Evolutionary conservation across 2,797 vertebrate genomes (phyloP), one percentile per base, ranked within the genome.

Genomic region (Myiotriccus ornatus): DNA sequence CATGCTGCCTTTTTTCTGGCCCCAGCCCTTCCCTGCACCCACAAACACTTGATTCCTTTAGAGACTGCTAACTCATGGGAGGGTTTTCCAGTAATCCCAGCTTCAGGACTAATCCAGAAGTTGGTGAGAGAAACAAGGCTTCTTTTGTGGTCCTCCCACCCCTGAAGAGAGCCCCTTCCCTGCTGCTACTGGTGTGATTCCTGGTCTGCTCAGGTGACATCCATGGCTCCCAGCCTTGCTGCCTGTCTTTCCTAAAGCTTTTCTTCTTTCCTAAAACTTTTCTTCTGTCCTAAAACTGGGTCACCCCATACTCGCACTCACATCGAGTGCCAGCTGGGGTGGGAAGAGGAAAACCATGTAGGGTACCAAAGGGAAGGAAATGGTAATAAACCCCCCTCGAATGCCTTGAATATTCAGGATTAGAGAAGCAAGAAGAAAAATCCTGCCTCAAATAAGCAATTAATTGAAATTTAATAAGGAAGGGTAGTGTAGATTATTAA

Each of bases 401-500:
- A 3, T 87, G 96, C 83, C 32, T 90, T 4, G 10, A 90, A 93
- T 94, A 87, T 56, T 87, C 77, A 87, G 84, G 82, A 83, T 93
- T 96, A 91, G 80, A 67, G 86, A 84, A 89, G 75, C 15, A 10
- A 93, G 80, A 59, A 91, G 80, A 84, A 93, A 94, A 90, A 89
- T 75, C 77, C 55, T 88, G 87, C 82, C 64, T 89, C 81, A 91
- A 85, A 94, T 95, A 95, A 96, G 95, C 85, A 96, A 92, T 95
- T 96, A 97, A 96, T 93, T 93, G 90, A 93, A 97, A 96, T 90
- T 84, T 95, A 97, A 90, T 94, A 94, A 97, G 94, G 92, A 94
- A 32, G 69, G 84, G 84, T 95, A 93, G 89, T 86, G 89, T 76
- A 89, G 91, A 93, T 95, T 96, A 97, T 97, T 96, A 93, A 95